Evolutionary conservation across 2,113 vertebrate genomes (phyloP).

Genomic region (Cryptomyrus ogoouensis): DNA sequence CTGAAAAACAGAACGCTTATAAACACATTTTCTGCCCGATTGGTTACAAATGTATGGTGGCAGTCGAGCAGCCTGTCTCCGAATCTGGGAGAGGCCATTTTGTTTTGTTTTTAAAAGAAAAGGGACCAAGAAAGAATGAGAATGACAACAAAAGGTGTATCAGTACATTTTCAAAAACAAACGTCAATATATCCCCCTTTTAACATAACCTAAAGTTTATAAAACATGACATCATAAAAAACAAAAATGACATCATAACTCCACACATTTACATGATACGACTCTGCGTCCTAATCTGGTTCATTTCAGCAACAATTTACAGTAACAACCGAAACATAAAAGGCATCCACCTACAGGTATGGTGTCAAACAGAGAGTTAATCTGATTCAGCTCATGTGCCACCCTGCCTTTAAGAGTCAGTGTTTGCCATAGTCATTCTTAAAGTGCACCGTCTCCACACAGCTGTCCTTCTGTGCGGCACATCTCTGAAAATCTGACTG

Average conservation of each 20-base stretch:
- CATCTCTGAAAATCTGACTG: not conserved
- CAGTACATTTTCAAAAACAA: not conserved
- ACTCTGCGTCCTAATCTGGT: not conserved
- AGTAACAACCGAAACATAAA: conserved; percentile 56
- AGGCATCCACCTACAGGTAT: conserved; percentile 20
- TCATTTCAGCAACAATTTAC: conserved; percentile 44
- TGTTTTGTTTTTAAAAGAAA: not conserved
- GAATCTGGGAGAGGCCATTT: not conserved
- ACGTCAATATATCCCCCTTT: not conserved
- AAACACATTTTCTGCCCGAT: conserved; percentile 66
- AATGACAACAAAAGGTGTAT: not conserved
- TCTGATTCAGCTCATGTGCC: not conserved
- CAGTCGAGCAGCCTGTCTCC: conserved; percentile 34
- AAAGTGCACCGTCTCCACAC: not conserved
- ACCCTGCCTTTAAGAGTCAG: not conserved
- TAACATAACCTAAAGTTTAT: not conserved
- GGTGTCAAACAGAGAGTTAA: not conserved
- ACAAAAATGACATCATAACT: not conserved
- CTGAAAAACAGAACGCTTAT: conserved; percentile 54
- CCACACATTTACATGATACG: not conserved
- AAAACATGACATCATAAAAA: not conserved
- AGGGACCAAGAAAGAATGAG: not conserved
- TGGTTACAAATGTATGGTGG: conserved; percentile 63
- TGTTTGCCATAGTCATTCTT: not conserved
- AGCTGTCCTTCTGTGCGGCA: not conserved